Percentiles rank a stretch among this genome's conserved stretches.
phyloP scores from a whole-genome alignment of 2,113 vertebrate species.

The Trinectes maculatus region DNA sequence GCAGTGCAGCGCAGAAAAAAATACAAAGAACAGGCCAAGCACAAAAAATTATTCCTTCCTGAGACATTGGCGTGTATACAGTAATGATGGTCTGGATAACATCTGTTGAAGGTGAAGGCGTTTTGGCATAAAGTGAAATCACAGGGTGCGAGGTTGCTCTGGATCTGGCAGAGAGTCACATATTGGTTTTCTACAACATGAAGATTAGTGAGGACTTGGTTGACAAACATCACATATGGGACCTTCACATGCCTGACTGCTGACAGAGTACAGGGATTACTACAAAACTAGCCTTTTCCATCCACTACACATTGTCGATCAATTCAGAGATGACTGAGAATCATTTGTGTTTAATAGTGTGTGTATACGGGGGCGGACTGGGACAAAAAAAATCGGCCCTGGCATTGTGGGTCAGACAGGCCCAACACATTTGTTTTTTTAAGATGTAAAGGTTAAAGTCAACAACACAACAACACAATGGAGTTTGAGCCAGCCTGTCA shows the following conservation, averaged over 20 bases:
- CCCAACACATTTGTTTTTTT: no score
- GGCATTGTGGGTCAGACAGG: no score
- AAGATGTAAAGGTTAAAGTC: no score
- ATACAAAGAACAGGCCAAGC: slow-evolving; percentile 73
- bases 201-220: slow-evolving; percentile 37
- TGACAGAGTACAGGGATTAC: slow-evolving; percentile 41
- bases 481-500: no score
- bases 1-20: slow-evolving; percentile 71
- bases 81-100: slow-evolving; percentile 69
- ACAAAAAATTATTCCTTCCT: slow-evolving; percentile 82
- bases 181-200: slow-evolving; percentile 59
- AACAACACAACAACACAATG: no score
- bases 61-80: slow-evolving; percentile 80
- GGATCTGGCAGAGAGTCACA: slow-evolving; percentile 60
- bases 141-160: slow-evolving; percentile 70
- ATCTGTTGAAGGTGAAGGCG: slow-evolving; percentile 71
- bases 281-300: slow-evolving; percentile 46
- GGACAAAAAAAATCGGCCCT: no score
- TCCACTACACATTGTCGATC: slow-evolving; percentile 42
- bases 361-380: no score
- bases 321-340: slow-evolving; percentile 47
- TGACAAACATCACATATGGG: slow-evolving; percentile 60
- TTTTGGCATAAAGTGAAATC: slow-evolving; percentile 76
- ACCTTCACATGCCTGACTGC: slow-evolving; percentile 57
- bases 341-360: slow-evolving; percentile 64